phyloP scores from a whole-genome alignment of 2,888 invertebrate genomes.

The Amblyjoppa fuscipennis region DNA sequence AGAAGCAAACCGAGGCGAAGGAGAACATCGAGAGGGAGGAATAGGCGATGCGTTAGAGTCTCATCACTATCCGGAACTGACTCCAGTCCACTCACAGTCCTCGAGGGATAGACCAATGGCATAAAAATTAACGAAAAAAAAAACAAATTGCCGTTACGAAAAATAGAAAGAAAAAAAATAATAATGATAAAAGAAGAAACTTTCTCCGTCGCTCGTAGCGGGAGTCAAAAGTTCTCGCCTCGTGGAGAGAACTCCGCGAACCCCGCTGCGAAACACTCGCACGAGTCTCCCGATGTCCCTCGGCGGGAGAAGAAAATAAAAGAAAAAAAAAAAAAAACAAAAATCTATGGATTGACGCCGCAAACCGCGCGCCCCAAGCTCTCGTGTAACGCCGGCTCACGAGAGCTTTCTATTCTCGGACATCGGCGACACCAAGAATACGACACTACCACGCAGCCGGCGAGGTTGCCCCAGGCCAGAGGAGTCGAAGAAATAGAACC shows the following conservation, averaged over 20 bases:
- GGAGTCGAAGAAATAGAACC: constrained; percentile 27
- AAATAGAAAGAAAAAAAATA: background rate
- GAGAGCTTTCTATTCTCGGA: constrained; percentile 81
- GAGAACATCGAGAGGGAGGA: constrained; percentile 43
- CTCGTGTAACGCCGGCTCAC: constrained; percentile 75
- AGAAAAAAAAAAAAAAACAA: constrained; percentile 55
- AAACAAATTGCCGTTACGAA: background rate
- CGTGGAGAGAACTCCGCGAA: constrained; percentile 28
- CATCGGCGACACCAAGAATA: constrained; percentile 71
- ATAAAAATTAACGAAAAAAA: constrained; percentile 5
- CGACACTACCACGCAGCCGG: constrained; percentile 73
- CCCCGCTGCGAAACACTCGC: constrained; percentile 40
- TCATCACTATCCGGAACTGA: constrained; percentile 42
- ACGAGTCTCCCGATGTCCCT: constrained; percentile 17
- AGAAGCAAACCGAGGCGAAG: constrained; percentile 38
- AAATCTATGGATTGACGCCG: constrained; percentile 60
- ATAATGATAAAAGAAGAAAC: background rate
- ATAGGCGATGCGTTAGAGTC: constrained; percentile 31
- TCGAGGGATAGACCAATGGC: background rate
- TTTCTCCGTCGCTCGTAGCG: constrained; percentile 21
- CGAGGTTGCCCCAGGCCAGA: constrained; percentile 30
- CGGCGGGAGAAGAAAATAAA: constrained; percentile 16
- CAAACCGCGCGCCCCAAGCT: constrained; percentile 70
- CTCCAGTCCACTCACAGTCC: constrained; percentile 5
- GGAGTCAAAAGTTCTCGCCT: constrained; percentile 52